A percentile compares a stretch with the other conserved stretches of the same genome.
phyloP scores from a whole-genome alignment of 2,797 vertebrate species.

The Numenius phaeopus region DNA sequence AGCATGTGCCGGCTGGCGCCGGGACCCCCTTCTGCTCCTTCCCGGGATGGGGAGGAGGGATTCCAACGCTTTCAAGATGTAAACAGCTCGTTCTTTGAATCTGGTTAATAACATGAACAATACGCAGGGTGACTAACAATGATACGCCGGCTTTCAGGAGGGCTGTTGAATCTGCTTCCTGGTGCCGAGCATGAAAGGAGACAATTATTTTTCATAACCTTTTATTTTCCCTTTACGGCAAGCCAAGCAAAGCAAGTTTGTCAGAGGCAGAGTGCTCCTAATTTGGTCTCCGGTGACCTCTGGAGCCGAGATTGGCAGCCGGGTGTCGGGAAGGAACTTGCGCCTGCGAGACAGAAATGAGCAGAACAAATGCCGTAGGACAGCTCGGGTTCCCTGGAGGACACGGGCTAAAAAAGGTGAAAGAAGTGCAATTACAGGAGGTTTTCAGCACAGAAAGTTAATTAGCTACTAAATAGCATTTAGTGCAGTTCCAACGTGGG shows the following conservation, averaged over 20 bases:
- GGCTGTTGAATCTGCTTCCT: not conserved
- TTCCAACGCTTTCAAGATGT: not conserved
- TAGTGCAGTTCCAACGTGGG: constrained; percentile 67
- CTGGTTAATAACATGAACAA: not conserved
- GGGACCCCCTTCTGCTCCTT: not conserved
- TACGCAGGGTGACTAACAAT: not conserved
- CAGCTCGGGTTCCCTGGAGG: constrained; percentile 73
- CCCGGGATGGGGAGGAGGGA: not conserved
- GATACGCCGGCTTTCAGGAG: not conserved
- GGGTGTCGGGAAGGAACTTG: constrained; percentile 57
- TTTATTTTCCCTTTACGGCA: constrained; percentile 54
- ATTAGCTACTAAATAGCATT: constrained; percentile 83
- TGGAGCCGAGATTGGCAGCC: constrained; percentile 71
- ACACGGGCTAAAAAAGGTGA: constrained; percentile 58
- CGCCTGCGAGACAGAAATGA: constrained; percentile 57
- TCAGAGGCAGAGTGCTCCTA: constrained; percentile 59
- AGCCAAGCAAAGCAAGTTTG: constrained; percentile 70
- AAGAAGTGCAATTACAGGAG: constrained; percentile 77
- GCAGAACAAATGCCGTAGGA: constrained; percentile 79
- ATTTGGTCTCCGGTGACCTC: constrained; percentile 77
- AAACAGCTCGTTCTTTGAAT: not conserved
- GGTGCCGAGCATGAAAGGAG: not conserved
- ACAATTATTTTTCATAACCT: constrained; percentile 65
- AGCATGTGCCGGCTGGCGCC: accelerated
- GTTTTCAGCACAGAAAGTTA: constrained; percentile 79